These are phyloP conservation scores for Anthopleura xanthogrammica DNA, from an alignment of 92 coral and sea anemone species.

Conservation along the genomic window DNA sequence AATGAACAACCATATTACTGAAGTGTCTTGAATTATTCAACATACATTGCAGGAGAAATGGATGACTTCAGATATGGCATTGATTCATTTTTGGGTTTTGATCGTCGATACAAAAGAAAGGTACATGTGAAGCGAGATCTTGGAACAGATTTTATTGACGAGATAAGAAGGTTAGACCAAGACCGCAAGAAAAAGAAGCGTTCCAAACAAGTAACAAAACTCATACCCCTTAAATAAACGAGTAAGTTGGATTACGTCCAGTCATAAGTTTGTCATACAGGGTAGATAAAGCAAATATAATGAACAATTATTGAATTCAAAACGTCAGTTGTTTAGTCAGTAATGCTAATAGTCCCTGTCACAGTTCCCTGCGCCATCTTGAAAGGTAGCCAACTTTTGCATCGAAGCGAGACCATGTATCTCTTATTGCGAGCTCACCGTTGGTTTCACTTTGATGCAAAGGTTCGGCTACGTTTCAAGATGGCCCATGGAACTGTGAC, in stretches of 20 bases:
- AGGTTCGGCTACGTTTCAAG: no score
- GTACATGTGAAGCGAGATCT: not conserved
- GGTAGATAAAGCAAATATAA: not conserved
- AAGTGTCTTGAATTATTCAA: not conserved
- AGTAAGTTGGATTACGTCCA: not conserved
- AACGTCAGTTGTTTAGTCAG: no score
- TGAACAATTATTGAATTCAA: no score
- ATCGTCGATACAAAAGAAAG: not conserved
- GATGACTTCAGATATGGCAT: slow-evolving; percentile 5
- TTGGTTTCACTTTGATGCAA: no score
- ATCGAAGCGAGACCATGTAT: no score
- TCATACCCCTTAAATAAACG: not conserved
- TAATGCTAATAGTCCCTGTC: no score
- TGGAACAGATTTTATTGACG: not conserved
- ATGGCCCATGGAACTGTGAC: no score
- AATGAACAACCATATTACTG: not conserved
- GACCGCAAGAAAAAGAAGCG: not conserved
- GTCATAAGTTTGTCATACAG: no score
- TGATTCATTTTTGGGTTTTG: not conserved
- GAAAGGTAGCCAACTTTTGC: no score
- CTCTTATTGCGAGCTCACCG: no score
- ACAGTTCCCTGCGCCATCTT: no score
- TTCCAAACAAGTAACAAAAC: not conserved
- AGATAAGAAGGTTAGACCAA: not conserved
- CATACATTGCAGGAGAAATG: not conserved